Conservation (phyloP, 1,140 invertebrate genomes). For the Drosophila trapezifrons region DNA sequence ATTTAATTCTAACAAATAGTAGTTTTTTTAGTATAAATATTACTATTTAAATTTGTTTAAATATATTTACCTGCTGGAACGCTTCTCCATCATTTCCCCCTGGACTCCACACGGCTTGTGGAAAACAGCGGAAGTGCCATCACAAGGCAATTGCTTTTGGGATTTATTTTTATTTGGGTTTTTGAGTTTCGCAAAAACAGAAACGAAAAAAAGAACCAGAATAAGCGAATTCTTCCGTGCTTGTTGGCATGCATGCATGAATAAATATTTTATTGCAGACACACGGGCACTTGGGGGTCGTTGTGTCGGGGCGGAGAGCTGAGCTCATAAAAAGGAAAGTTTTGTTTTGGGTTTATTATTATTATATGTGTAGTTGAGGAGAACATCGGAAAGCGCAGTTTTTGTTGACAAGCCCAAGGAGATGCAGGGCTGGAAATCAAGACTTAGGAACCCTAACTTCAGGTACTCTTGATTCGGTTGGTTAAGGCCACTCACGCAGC, state of each 20-base stretch:
- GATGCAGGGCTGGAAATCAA: not conserved
- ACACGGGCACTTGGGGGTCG: conserved; percentile 38
- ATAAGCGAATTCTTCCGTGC: conserved; percentile 40
- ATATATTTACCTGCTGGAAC: not conserved
- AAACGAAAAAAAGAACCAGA: not conserved
- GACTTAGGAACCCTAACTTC: not conserved
- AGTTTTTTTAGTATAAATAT: not conserved
- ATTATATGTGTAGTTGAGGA: conserved; percentile 14
- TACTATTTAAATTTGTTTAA: not conserved
- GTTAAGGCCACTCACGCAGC: not conserved
- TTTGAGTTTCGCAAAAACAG: conserved; percentile 24
- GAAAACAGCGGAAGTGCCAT: conserved; percentile 14
- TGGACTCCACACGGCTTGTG: conserved; percentile 2
- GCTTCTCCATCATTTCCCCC: not conserved
- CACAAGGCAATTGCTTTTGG: conserved; percentile 42
- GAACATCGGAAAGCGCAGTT: conserved; percentile 21
- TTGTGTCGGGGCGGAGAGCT: conserved; percentile 2
- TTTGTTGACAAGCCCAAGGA: conserved; percentile 43
- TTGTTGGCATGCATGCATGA: conserved; percentile 54
- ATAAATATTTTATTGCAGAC: conserved; percentile 74
- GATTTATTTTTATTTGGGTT: conserved; percentile 51
- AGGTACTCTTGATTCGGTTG: conserved; percentile 5
- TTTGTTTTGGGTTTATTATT: conserved; percentile 43
- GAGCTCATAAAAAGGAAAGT: conserved; percentile 38
- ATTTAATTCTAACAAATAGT: too few relatives aligned